Base-by-base conservation (phyloP, 2,888 invertebrate species). In the Imbricaverruca yamaguchii region DNA sequence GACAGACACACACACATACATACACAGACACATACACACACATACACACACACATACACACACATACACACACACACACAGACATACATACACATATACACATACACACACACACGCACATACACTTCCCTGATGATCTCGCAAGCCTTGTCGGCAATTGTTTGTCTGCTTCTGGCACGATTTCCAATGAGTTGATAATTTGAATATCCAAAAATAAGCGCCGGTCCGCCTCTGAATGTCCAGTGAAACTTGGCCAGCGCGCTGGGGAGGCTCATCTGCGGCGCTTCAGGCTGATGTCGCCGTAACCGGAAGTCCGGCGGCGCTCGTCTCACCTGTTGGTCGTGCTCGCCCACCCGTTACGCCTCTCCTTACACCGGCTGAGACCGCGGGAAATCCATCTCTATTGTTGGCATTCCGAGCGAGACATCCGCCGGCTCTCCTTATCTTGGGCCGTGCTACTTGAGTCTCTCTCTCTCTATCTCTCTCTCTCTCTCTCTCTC, bases 1-100 rank as follows among this genome's bases (percentile, higher is more conserved):
- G 55, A 81, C 63, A 81, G 23, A 81, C 63, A 81, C 63, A 81
- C 63, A 81, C 55, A 81, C 63, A 80, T 59, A 78, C 63, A 81
- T 80, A 78, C 55, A 81, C 63, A 80, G 18, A 80, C 55, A 81
- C 55, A 39, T 4, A 12, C 21, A 63, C 21, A 63, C 21, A 63
- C 21, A 63, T 6, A 63, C 21, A 63, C 21, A 63, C 21, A 63
- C 21, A 63, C 21, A 63, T 18, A 12, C 21, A 61, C 25, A 61
- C 13, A 80, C 25, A 80, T 7, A 80, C 53, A 80, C 25, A 69
- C 53, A 80, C n/a, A 80, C n/a, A 80, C 59, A 80, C 59, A 80
- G 1, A 80, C 59, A 80, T 56, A 80, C 59, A 80, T 56, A 81
- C 59, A 80, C 59, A 81, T 56, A 80, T 56, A 81, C 59, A 81